Conservation (phyloP, 2,797 vertebrate species). For the Tenualosa ilisha region DNA sequence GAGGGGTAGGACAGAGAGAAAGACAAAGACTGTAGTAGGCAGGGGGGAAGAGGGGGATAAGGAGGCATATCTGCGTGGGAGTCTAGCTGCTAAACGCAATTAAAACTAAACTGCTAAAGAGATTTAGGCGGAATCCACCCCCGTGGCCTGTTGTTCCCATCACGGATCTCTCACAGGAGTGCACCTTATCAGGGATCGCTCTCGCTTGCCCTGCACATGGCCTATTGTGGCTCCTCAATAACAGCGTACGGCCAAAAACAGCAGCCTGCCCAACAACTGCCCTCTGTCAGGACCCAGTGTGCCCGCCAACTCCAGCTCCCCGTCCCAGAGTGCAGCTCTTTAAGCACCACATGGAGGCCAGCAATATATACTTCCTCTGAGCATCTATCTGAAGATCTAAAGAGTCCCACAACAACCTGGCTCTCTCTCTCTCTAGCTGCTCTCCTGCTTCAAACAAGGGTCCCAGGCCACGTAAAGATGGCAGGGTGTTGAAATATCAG, state of each 20-base stretch:
- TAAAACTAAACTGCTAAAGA: conserved; percentile 54
- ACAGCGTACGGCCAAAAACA: not conserved
- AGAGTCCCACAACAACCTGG: not conserved
- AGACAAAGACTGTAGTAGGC: not conserved
- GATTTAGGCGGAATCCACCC: not conserved
- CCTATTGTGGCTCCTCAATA: not conserved
- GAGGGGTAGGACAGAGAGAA: not conserved
- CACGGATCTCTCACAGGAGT: not conserved
- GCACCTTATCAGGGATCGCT: not conserved
- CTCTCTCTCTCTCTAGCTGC: not conserved
- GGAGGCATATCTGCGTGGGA: conserved; percentile 39
- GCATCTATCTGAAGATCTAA: not conserved
- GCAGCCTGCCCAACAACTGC: not conserved
- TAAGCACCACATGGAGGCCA: not conserved
- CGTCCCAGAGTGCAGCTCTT: not conserved
- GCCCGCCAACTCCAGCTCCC: not conserved
- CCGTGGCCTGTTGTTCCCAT: not conserved
- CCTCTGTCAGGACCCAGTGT: not conserved
- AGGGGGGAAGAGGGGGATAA: conserved; percentile 33
- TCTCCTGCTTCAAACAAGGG: not conserved
- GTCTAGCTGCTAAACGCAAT: conserved; percentile 52
- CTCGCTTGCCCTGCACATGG: not conserved
- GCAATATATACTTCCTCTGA: not conserved
- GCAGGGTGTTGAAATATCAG: too few relatives aligned
- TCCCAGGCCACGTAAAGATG: too few relatives aligned